Base-by-base conservation (phyloP, 2,113 vertebrate genomes). In the Tragelaphus scriptus region DNA sequence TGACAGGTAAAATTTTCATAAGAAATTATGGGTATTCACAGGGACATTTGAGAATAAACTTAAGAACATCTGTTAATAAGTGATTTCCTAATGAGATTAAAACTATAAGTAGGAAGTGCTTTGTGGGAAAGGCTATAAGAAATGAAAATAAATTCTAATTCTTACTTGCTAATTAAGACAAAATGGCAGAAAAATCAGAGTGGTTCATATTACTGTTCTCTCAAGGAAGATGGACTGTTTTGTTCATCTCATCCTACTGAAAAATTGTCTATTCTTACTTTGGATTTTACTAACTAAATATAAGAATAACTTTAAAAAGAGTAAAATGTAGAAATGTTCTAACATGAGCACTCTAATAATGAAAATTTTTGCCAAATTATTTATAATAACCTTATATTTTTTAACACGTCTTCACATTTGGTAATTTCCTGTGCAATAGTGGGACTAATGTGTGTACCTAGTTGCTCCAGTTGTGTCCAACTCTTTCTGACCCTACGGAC, bases 321-420 rank as follows among this genome's bases (percentile, higher is more conserved):
- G 14, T 90, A 58, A 79, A 88, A 59, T 23, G 6, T 56, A 59
- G 14, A 87, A 56, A 56, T 94, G 7, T 7, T 61, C 93, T 80
- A 90, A 40, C 47, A 40, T 85, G 58, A 90, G 7, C 53, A 92
- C 16, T 59, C 8, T 92, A 75, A 63, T 63, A 86, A 94, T 95
- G n/a, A 55, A 90, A 94, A 36, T 28, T 30, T 84, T 85, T 96
- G 51, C 36, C 44, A 91, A 65, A 55, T 96, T 79, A 95, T 90
- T 92, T 88, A 26, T 63, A 56, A 79, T 88, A 89, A 36, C n/a
- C 55, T 61, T 59, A 68, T 3, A 25, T 61, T 6, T 32, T 92
- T 88, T 3, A 88, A 51, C 2, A 40, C 1, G 2, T 79, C 26
- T 92, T 94, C 61, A 59, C 10, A 28, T 75, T 88, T 87, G 32